A percentile compares a stretch with the other conserved stretches of the same genome.
Conservation (phyloP, 2,888 invertebrate species). For the Diplolepis rosae region DNA sequence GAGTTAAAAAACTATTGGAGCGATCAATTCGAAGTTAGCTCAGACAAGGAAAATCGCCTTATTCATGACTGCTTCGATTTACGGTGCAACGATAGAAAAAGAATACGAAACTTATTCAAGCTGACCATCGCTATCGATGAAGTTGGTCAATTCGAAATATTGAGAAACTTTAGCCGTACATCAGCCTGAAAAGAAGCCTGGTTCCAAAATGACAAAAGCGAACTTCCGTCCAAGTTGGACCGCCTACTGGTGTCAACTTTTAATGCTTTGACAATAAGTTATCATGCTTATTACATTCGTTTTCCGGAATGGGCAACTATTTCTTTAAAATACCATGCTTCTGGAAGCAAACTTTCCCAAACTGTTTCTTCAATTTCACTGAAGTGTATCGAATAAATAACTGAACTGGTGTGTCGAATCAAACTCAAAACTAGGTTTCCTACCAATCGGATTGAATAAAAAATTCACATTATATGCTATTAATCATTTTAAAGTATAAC, state of each 20-base stretch:
- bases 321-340: neutral
- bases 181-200: constrained; percentile 40
- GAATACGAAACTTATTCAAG: neutral
- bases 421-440: neutral
- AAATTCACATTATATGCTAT: too few relatives aligned
- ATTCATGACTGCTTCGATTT: neutral
- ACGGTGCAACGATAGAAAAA: neutral
- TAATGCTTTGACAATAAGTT: constrained; percentile 52
- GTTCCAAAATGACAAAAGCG: constrained; percentile 37
- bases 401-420: neutral
- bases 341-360: constrained; percentile 3
- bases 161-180: constrained; percentile 46
- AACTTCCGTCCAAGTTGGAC: constrained; percentile 52
- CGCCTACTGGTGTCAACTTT: constrained; percentile 58
- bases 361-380: neutral
- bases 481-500: too few relatives aligned
- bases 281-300: constrained; percentile 27
- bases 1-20: neutral
- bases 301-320: neutral
- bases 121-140: constrained; percentile 35
- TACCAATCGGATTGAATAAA: neutral
- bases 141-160: constrained; percentile 44
- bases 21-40: neutral
- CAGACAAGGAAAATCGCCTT: neutral
- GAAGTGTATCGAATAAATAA: constrained; percentile 17